A percentile compares a stretch with the other conserved stretches of the same genome.
Conservation (phyloP, 2,888 invertebrate species). For the Sipunculus nudus region DNA sequence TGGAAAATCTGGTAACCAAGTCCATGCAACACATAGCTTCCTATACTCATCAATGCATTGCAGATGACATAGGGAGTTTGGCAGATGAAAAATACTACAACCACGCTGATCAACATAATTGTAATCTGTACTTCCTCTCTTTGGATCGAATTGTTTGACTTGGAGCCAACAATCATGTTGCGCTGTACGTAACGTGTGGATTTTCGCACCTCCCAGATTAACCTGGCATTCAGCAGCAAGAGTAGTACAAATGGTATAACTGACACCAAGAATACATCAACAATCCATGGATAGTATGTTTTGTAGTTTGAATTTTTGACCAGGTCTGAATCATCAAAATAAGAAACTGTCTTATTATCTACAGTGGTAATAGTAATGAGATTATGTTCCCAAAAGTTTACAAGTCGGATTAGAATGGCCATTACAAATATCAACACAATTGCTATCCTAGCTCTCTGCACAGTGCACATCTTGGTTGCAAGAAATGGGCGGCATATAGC, state of each 20-base stretch:
- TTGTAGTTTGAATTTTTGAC: slow-evolving; percentile 39
- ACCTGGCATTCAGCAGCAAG: slow-evolving; percentile 51
- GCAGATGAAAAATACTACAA: slow-evolving; percentile 61
- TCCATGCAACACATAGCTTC: too few species aligned
- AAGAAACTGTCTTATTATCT: slow-evolving; percentile 22
- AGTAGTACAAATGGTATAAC: slow-evolving; percentile 57
- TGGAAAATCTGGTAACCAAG: slow-evolving; percentile 27
- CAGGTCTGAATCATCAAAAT: slow-evolving; percentile 36
- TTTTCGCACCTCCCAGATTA: slow-evolving; percentile 59
- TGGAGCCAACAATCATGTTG: slow-evolving; percentile 35
- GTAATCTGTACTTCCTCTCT: slow-evolving; percentile 61
- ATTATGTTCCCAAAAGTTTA: slow-evolving; percentile 51
- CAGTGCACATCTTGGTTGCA: slow-evolving; percentile 51
- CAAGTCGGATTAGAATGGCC: slow-evolving; percentile 45
- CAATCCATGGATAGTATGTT: slow-evolving; percentile 43
- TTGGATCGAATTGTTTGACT: slow-evolving; percentile 43
- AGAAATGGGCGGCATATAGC: slow-evolving; percentile 62
- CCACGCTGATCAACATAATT: slow-evolving; percentile 59
- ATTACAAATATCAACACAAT: slow-evolving; percentile 47
- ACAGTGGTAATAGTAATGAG: slow-evolving; percentile 23
- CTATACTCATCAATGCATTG: slow-evolving; percentile 26
- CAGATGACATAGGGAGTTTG: slow-evolving; percentile 57
- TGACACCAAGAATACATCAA: slow-evolving; percentile 48
- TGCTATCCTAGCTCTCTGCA: slow-evolving; percentile 50
- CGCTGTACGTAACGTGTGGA: slow-evolving; percentile 58